Evolutionary conservation across 2,797 vertebrate genomes (phyloP).

Genomic region (Spheniscus humboldti): DNA sequence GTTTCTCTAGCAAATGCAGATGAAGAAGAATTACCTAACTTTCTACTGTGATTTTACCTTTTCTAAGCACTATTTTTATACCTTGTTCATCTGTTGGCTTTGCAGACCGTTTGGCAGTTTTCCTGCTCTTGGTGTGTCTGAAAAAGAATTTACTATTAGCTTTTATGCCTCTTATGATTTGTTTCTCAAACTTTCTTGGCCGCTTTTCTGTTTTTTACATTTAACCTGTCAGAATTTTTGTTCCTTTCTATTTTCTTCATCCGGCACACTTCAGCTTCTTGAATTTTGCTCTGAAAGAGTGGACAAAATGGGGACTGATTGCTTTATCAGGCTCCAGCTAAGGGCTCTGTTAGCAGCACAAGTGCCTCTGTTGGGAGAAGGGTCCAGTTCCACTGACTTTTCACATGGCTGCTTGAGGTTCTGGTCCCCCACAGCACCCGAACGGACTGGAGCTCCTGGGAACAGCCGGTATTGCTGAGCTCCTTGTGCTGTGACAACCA

Average conservation of each 20-base stretch:
- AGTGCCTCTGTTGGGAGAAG: background rate
- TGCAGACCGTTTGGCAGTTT: constrained; percentile 31
- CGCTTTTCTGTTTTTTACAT: constrained; percentile 19
- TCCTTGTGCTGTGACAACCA: background rate
- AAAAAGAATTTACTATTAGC: constrained; percentile 36
- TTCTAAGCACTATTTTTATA: constrained; percentile 40
- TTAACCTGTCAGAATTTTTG: constrained; percentile 20
- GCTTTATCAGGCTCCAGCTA: background rate
- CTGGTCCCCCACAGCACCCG: background rate
- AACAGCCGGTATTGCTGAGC: background rate
- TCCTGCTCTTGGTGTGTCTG: constrained; percentile 34
- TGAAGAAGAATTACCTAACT: background rate
- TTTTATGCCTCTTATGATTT: constrained; percentile 14
- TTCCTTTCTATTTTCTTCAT: background rate
- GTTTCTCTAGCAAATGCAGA: background rate
- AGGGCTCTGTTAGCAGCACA: background rate
- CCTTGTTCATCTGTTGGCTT: constrained; percentile 22
- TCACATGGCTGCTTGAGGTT: background rate
- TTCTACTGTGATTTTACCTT: constrained; percentile 37
- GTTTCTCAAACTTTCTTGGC: constrained; percentile 38
- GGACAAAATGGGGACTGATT: background rate
- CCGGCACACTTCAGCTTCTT: constrained; percentile 1
- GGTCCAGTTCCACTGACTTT: background rate
- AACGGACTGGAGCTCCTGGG: background rate
- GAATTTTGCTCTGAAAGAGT: background rate